phyloP scores from a whole-genome alignment of 2,888 invertebrate genomes.

The Lomographa bimaculata region DNA sequence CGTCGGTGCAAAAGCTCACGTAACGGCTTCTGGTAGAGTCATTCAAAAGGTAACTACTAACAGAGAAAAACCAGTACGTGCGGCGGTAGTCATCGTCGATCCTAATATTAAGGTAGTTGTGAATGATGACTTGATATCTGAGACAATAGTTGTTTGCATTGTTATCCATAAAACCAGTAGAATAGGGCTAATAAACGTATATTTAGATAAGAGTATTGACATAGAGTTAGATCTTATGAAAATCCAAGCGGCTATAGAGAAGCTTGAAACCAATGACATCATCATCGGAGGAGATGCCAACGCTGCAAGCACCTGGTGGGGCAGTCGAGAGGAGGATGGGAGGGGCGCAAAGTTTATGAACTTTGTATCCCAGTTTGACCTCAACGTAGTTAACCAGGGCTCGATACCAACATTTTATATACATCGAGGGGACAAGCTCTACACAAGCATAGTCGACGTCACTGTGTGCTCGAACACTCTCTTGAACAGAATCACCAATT shows the following conservation, averaged over 20 bases:
- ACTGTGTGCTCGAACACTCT: background rate
- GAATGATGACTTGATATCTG: background rate
- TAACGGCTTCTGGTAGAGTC: background rate
- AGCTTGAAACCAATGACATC: background rate
- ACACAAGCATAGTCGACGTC: background rate
- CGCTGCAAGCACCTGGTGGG: slow-evolving; percentile 1
- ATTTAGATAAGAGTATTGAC: background rate
- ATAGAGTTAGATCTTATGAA: background rate
- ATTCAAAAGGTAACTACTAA: background rate
- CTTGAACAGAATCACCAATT: background rate
- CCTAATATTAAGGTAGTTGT: background rate
- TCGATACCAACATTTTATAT: background rate
- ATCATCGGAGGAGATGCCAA: background rate
- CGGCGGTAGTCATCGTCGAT: background rate
- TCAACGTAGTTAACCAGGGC: background rate
- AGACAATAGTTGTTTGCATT: background rate
- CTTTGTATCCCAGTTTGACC: background rate
- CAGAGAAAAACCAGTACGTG: background rate
- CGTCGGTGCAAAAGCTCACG: background rate
- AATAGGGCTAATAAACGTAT: background rate
- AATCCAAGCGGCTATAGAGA: background rate
- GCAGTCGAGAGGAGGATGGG: background rate
- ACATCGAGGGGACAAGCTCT: background rate
- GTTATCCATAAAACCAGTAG: background rate
- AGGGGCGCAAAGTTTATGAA: background rate